These are phyloP conservation scores for Rattus rattus DNA, from an alignment of 2,113 vertebrate genomes.

Conservation along the genomic window DNA sequence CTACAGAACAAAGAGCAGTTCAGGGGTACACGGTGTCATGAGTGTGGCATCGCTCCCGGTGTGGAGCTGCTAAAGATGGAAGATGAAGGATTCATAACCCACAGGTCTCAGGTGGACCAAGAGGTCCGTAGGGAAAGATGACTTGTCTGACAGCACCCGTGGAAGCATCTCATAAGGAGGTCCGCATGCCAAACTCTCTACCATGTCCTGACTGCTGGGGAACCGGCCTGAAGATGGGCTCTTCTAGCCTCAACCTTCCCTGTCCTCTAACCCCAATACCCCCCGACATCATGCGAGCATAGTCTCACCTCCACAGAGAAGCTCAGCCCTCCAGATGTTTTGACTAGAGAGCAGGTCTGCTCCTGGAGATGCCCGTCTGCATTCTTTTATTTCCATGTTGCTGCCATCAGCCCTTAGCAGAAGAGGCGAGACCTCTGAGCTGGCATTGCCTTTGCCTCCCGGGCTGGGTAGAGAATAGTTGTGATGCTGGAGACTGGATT, in stretches of 20 bases:
- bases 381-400: neutral
- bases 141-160: neutral
- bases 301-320: neutral
- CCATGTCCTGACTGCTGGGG: neutral
- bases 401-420: neutral
- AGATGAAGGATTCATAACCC: neutral
- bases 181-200: neutral
- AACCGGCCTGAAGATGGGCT: neutral
- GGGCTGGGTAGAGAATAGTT: neutral
- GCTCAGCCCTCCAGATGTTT: neutral
- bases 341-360: neutral
- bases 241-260: neutral
- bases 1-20: neutral
- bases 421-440: neutral
- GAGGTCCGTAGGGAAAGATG: neutral
- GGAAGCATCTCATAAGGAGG: neutral
- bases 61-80: neutral
- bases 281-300: neutral
- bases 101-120: neutral
- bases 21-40: neutral
- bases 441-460: neutral
- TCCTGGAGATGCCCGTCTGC: neutral
- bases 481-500: too few species aligned
- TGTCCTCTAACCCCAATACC: neutral
- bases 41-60: neutral